A percentile compares a stretch with the other conserved stretches of the same genome.
These are phyloP conservation scores for Drosophila repletoides DNA, from an alignment of 1,140 invertebrate genomes.

Conservation along the genomic window DNA sequence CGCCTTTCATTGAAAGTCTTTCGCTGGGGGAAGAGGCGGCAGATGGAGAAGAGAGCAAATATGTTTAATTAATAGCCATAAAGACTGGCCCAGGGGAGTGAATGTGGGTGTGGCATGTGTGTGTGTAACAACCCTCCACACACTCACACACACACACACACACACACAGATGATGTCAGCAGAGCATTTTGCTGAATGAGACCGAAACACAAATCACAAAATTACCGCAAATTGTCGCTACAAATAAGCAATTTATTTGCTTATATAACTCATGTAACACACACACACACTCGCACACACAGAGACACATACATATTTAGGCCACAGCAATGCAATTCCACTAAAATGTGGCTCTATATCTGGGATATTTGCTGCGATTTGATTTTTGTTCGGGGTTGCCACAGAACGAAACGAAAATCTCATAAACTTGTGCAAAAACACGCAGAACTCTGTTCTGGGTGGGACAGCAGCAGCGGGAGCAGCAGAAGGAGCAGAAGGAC, in stretches of 20 bases:
- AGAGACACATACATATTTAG: background rate
- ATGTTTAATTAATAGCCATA: constrained; percentile 75
- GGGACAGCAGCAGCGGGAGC: background rate
- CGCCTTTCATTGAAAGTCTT: too few relatives aligned
- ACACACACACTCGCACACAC: constrained; percentile 9
- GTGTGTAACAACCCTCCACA: constrained; percentile 20
- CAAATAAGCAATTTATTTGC: constrained; percentile 81
- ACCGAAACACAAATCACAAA: constrained; percentile 63
- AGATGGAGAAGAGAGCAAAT: constrained; percentile 19
- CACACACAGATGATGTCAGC: constrained; percentile 64
- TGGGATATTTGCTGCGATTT: constrained; percentile 18
- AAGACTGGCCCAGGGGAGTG: constrained; percentile 23
- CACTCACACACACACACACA: too few relatives aligned
- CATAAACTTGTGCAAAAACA: constrained; percentile 74
- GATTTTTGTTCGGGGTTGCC: constrained; percentile 36
- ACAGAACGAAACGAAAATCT: constrained; percentile 49
- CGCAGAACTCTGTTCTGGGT: constrained; percentile 38
- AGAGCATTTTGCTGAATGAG: constrained; percentile 13
- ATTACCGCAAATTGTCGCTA: constrained; percentile 80
- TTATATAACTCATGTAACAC: constrained; percentile 49
- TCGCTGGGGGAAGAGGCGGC: too few relatives aligned
- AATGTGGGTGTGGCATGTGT: background rate
- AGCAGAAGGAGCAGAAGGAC: background rate
- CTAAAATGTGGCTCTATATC: constrained; percentile 24
- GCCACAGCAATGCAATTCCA: constrained; percentile 37